These are phyloP conservation scores for Barypeithes pellucidus DNA, from an alignment of 2,888 invertebrate species.

Conservation along the genomic window DNA sequence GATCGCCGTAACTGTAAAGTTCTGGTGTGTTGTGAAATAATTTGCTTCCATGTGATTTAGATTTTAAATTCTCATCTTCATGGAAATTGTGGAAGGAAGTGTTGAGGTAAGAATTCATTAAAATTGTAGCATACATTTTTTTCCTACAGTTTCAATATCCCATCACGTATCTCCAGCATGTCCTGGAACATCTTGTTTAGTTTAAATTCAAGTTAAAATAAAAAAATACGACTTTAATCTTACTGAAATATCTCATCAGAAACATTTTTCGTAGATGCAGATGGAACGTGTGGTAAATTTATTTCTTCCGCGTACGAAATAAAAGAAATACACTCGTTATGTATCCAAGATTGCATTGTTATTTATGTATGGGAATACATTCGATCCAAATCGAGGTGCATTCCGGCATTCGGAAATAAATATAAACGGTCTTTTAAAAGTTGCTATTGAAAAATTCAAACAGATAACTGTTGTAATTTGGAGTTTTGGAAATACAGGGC, in stretches of 20 bases:
- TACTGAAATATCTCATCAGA: slow-evolving; percentile 46
- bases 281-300: slow-evolving; percentile 47
- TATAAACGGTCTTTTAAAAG: neutral
- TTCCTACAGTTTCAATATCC: no score
- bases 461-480: neutral
- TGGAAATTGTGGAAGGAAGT: no score
- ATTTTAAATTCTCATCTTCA: no score
- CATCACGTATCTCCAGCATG: no score
- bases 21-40: no score
- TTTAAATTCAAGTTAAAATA: slow-evolving; percentile 31
- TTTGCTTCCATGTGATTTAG: no score
- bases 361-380: slow-evolving; percentile 50
- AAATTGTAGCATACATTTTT: no score
- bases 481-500: no score
- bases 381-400: slow-evolving; percentile 27
- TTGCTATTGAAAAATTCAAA: slow-evolving; percentile 1
- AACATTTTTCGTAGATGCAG: slow-evolving; percentile 40
- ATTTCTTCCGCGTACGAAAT: slow-evolving; percentile 31
- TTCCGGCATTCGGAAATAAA: neutral
- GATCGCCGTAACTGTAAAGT: no score
- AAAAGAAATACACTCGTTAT: slow-evolving; percentile 41
- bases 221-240: slow-evolving; percentile 47
- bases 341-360: slow-evolving; percentile 49
- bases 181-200: neutral
- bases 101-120: no score